phyloP scores from a whole-genome alignment of 2,113 vertebrate genomes.

The Scytalopus superciliaris region DNA sequence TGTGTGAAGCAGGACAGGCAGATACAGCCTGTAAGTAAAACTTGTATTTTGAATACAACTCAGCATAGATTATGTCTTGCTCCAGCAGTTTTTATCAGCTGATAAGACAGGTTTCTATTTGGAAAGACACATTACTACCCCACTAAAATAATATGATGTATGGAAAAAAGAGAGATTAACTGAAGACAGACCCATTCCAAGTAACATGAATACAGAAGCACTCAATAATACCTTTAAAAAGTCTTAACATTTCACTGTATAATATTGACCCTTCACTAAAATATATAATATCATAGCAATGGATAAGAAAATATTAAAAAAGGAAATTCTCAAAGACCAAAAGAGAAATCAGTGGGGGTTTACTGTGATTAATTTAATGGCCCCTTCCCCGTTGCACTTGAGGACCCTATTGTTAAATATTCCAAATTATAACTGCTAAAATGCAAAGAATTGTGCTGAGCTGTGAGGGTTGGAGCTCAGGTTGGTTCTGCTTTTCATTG shows the following conservation, averaged over 20 bases:
- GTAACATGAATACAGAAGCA: background rate
- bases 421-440: background rate
- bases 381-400: background rate
- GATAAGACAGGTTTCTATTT: background rate
- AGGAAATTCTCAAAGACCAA: background rate
- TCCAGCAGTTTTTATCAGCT: background rate
- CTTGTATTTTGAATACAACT: background rate
- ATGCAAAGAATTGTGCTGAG: background rate
- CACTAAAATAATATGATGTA: background rate
- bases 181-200: background rate
- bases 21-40: background rate
- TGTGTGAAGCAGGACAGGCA: background rate
- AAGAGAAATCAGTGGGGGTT: background rate
- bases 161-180: background rate
- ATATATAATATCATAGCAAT: background rate
- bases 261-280: background rate
- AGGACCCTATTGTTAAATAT: background rate
- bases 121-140: background rate
- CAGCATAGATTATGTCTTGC: background rate
- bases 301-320: background rate
- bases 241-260: background rate
- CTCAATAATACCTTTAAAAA: background rate
- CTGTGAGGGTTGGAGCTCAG: rapidly evolving
- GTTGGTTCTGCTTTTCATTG: background rate
- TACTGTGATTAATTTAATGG: background rate